phyloP scores from a whole-genome alignment of 92 coral and sea anemone genomes.

The Virgularia gustaviana region DNA sequence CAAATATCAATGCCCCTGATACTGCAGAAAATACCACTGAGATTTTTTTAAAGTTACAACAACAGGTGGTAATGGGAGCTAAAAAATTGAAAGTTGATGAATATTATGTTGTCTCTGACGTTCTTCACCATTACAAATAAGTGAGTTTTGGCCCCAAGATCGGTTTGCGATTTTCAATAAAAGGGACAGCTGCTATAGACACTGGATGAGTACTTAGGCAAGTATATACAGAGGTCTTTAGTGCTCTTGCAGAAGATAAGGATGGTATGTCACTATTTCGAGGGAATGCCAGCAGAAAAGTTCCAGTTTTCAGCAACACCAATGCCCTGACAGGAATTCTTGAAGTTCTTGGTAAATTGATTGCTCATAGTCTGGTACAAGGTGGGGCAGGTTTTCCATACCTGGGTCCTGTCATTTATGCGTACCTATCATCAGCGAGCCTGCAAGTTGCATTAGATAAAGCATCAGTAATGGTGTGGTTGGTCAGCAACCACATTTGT shows the following conservation, averaged over 20 bases:
- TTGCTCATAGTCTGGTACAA: constrained; percentile 59
- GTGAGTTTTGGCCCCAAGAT: not conserved
- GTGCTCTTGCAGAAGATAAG: constrained; percentile 29
- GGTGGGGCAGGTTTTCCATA: constrained; percentile 62
- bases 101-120: not conserved
- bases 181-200: constrained; percentile 55
- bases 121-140: not conserved
- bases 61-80: not conserved
- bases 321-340: constrained; percentile 54
- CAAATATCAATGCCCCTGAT: no score
- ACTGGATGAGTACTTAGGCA: constrained; percentile 59
- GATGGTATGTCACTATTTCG: constrained; percentile 37
- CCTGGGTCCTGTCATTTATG: constrained; percentile 50
- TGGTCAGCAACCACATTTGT: not conserved
- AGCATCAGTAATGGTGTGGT: constrained; percentile 17
- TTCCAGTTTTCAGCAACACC: constrained; percentile 54
- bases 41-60: not conserved
- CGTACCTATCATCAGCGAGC: constrained; percentile 35
- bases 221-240: constrained; percentile 44
- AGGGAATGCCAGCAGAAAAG: constrained; percentile 33
- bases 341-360: constrained; percentile 53
- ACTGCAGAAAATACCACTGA: not conserved
- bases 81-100: not conserved
- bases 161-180: constrained; percentile 50
- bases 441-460: constrained; percentile 51